Base-by-base conservation (phyloP, 2,113 vertebrate species). In the Saguinus midas region DNA sequence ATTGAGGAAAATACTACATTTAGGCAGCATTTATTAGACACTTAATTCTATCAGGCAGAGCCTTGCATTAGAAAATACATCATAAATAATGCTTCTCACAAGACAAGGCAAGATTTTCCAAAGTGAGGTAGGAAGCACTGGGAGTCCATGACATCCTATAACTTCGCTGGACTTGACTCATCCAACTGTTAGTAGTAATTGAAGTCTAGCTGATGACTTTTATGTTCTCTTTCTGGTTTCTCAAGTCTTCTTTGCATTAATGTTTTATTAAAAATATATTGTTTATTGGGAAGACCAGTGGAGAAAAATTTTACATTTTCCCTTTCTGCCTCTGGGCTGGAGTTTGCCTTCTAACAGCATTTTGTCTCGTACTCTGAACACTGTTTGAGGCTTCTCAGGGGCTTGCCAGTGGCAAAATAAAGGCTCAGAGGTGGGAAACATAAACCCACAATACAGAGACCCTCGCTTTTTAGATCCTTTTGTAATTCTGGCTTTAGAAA, bases 401-500 rank as follows among this genome's bases (percentile, higher is more conserved):
- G 29, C 88, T 94, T 20, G 37, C 82, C 35, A 10, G 61, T 14
- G n/a, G 90, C 52, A 52, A 94, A 93, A 89, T 48, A 29, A 4
- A 57, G 55, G 58, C 48, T 96, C 32, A 80, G 72, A 93, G 89
- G 83, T 55, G 16, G 80, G 66, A 95, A 87, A 85, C 18, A 73
- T 8, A 73, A 95, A 84, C 6, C 32, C 48, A 4, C 0, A 55
- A n/a, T 32, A 94, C 82, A 96, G 87, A 96, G 55, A 50, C 27
- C 37, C 45, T 75, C 16, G 8, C 18, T 68, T 81, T 85, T 87
- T 64, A 78, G 83, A 81, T 90, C 64, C 45, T 84, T 92, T 90
- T 94, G 64, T 93, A 66, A 93, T 93, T 75, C 64, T 57, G 48
- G 50, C 86, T 95, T 83, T 90, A 64, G 35, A 95, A 83, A 94